Conservation (phyloP, 2,113 vertebrate genomes). For the Prunella fulvescens region DNA sequence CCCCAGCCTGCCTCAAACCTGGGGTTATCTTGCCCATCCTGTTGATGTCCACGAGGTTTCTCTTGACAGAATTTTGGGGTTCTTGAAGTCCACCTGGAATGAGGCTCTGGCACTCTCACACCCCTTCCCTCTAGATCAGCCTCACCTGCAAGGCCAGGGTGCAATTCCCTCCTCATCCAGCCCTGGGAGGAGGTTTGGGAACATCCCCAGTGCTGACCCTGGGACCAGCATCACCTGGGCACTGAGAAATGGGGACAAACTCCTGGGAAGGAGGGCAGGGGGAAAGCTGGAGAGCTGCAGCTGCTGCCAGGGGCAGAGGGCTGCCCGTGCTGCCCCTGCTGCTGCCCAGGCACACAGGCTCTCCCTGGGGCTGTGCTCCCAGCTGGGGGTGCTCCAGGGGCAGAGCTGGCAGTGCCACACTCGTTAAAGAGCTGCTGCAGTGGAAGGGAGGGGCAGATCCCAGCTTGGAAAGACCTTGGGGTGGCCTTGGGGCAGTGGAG, state of each 20-base stretch:
- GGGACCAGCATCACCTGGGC: background rate
- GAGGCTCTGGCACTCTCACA: background rate
- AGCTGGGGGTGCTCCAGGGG: background rate
- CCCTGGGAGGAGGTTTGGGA: background rate
- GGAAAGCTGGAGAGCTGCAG: background rate
- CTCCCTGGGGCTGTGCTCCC: fast-evolving
- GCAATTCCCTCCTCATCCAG: background rate
- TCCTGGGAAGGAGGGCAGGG: background rate
- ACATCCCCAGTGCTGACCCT: too few species aligned
- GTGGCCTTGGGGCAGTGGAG: background rate
- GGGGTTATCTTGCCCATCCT: background rate
- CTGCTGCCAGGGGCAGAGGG: fast-evolving
- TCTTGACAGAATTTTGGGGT: background rate
- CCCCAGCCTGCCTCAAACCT: background rate
- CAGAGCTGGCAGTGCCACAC: background rate
- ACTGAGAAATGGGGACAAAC: background rate
- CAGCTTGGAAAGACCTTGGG: background rate
- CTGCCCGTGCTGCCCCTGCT: background rate
- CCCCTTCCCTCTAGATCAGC: background rate
- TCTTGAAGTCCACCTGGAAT: background rate
- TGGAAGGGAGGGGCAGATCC: background rate
- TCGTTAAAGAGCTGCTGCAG: background rate
- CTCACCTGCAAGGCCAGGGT: background rate
- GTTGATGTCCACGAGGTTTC: background rate
- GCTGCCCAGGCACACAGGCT: fast-evolving